Percentiles rank a stretch among this genome's conserved stretches.
phyloP scores from a whole-genome alignment of 2,888 invertebrate species.

The Rambutsinella grinnellia region DNA sequence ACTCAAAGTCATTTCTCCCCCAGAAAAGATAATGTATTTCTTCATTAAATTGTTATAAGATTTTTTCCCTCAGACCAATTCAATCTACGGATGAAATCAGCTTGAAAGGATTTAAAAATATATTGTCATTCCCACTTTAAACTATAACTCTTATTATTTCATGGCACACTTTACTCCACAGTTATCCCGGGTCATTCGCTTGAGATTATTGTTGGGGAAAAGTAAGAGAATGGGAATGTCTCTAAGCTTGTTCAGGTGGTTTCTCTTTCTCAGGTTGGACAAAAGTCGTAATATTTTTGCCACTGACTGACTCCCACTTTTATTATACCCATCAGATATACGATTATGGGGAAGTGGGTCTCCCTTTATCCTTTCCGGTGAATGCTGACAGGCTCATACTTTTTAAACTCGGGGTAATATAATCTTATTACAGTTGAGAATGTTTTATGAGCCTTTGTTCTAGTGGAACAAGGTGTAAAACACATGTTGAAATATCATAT shows the following conservation, averaged over 20 bases:
- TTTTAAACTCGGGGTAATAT: neutral
- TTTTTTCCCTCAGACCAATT: too few species aligned
- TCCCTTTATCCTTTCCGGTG: constrained; percentile 1
- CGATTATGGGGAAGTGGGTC: constrained; percentile 42
- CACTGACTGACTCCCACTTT: constrained; percentile 48
- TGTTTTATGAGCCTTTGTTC: constrained; percentile 21
- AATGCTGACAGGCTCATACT: neutral
- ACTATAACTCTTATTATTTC: constrained; percentile 3
- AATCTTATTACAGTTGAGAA: neutral
- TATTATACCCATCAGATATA: constrained; percentile 44
- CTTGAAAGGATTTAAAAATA: constrained; percentile 11
- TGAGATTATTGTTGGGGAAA: constrained; percentile 11
- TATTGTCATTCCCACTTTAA: constrained; percentile 37
- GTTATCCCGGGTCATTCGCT: neutral
- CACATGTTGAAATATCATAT: constrained; percentile 32
- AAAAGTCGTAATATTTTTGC: constrained; percentile 41
- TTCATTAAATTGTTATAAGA: neutral
- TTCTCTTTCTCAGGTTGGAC: neutral
- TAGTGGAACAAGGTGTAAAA: constrained; percentile 29
- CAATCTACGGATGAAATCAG: neutral
- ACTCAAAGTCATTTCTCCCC: neutral
- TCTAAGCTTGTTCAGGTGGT: neutral
- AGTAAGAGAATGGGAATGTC: too few species aligned
- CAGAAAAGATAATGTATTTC: neutral
- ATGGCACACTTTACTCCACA: neutral